These are phyloP conservation scores for Diarsia mendica DNA, from an alignment of 2,888 invertebrate species.

Conservation along the genomic window DNA sequence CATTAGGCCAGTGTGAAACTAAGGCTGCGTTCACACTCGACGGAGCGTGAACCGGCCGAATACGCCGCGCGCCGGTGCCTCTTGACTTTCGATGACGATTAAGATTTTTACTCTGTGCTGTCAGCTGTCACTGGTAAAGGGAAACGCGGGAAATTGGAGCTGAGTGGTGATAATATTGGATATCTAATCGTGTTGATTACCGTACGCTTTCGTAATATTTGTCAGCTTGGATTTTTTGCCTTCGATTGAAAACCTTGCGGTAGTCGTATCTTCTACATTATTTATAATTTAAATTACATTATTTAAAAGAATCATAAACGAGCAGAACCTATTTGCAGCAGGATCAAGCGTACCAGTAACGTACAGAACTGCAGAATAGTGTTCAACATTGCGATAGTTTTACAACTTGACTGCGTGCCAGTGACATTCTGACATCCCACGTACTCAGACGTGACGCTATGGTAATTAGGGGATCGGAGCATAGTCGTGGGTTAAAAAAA, in stretches of 20 bases:
- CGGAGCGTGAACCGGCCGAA: conserved; percentile 47
- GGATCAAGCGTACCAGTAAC: background rate
- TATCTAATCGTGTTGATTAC: conserved; percentile 7
- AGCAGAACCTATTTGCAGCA: background rate
- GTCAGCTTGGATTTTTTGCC: background rate
- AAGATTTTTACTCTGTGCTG: conserved; percentile 51
- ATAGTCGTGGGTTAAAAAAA: conserved; percentile 2
- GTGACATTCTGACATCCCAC: background rate
- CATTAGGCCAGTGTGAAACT: conserved; percentile 62
- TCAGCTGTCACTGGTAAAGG: conserved; percentile 40
- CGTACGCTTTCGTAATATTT: conserved; percentile 29
- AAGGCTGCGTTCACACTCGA: conserved; percentile 52
- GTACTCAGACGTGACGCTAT: background rate
- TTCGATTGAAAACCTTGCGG: background rate
- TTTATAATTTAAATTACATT: background rate
- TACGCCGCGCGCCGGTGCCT: conserved; percentile 51
- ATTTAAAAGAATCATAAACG: background rate
- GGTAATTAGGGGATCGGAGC: conserved; percentile 11
- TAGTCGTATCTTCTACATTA: background rate
- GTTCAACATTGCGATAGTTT: background rate
- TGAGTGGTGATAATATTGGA: conserved; percentile 7
- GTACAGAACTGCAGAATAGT: background rate
- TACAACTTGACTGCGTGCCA: background rate
- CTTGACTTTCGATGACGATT: conserved; percentile 65
- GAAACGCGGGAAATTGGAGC: conserved; percentile 46